These are phyloP conservation scores for Melanotaenia duboulayi DNA, from an alignment of 2,113 vertebrate genomes.

Conservation along the genomic window DNA sequence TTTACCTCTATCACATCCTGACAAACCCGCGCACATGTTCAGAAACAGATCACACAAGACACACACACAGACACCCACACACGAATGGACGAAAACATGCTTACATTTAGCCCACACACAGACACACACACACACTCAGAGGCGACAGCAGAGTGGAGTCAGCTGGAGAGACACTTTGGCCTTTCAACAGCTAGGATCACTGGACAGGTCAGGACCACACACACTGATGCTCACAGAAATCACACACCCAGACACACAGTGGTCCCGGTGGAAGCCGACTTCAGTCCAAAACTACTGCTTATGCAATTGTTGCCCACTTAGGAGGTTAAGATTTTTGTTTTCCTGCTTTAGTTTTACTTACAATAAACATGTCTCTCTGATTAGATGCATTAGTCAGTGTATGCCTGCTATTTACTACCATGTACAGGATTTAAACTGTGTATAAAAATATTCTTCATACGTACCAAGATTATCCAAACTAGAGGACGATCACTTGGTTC, in stretches of 20 bases:
- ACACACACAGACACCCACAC: constrained; percentile 32
- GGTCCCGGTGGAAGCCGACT: constrained; percentile 39
- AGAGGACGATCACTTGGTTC: too few species aligned
- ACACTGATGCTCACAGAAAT: constrained; percentile 41
- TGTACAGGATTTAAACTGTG: too few species aligned
- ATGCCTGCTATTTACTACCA: too few species aligned
- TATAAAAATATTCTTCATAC: too few species aligned
- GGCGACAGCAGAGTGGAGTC: constrained; percentile 78
- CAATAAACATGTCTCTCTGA: neutral
- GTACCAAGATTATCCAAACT: too few species aligned
- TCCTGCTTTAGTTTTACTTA: neutral
- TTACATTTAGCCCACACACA: constrained; percentile 25
- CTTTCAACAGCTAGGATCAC: constrained; percentile 76
- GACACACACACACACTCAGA: constrained; percentile 46
- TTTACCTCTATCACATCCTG: constrained; percentile 45
- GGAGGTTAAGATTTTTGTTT: neutral
- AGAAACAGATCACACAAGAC: constrained; percentile 40
- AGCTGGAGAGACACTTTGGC: constrained; percentile 80
- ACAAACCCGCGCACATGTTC: constrained; percentile 48
- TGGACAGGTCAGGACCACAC: constrained; percentile 82
- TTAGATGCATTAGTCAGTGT: too few species aligned
- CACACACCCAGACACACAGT: constrained; percentile 28
- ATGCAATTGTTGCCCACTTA: constrained; percentile 17
- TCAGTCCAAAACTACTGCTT: constrained; percentile 24
- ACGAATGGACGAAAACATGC: constrained; percentile 9